Conservation (phyloP, 2,888 invertebrate genomes). For the Drosophila lacicola region DNA sequence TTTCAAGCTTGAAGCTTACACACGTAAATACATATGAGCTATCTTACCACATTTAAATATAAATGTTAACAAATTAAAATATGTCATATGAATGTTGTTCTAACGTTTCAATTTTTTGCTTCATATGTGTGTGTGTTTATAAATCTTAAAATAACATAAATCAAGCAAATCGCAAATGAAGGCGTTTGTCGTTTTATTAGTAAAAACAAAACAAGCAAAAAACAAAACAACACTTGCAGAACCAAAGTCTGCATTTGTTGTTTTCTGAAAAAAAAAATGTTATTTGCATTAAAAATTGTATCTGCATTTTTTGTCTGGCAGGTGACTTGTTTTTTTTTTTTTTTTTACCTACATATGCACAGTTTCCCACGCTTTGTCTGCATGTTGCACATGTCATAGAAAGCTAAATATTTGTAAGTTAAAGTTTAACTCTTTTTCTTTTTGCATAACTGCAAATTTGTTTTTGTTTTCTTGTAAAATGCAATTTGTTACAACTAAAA, state of each 20-base stretch:
- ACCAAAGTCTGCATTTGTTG: slow-evolving; percentile 6
- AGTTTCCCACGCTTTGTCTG: slow-evolving; percentile 17
- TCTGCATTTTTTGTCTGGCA: slow-evolving; percentile 38
- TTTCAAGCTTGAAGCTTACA: slow-evolving; percentile 74
- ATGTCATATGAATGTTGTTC: slow-evolving; percentile 52
- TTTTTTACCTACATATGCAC: slow-evolving; percentile 25
- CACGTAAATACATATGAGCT: slow-evolving; percentile 43
- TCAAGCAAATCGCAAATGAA: slow-evolving; percentile 17
- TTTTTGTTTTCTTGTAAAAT: neutral
- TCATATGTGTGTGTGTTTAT: slow-evolving; percentile 48
- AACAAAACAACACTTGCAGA: slow-evolving; percentile 13
- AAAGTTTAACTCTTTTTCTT: slow-evolving; percentile 24
- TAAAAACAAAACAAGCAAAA: slow-evolving; percentile 9
- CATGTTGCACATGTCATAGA: slow-evolving; percentile 35
- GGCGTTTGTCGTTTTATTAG: slow-evolving; percentile 30
- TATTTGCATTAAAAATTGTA: neutral
- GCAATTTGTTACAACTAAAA: slow-evolving; percentile 16
- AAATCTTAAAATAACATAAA: slow-evolving; percentile 42
- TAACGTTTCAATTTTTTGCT: slow-evolving; percentile 48
- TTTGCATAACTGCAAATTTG: slow-evolving; percentile 12
- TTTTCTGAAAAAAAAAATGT: neutral
- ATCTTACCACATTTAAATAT: slow-evolving; percentile 33
- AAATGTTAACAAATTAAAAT: slow-evolving; percentile 31
- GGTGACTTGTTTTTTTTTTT: slow-evolving; percentile 11
- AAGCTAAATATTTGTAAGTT: slow-evolving; percentile 29